Percentiles rank a stretch among this genome's conserved stretches.
Evolutionary conservation across 2,113 vertebrate species (phyloP).

Genomic region (Myodes glareolus): DNA sequence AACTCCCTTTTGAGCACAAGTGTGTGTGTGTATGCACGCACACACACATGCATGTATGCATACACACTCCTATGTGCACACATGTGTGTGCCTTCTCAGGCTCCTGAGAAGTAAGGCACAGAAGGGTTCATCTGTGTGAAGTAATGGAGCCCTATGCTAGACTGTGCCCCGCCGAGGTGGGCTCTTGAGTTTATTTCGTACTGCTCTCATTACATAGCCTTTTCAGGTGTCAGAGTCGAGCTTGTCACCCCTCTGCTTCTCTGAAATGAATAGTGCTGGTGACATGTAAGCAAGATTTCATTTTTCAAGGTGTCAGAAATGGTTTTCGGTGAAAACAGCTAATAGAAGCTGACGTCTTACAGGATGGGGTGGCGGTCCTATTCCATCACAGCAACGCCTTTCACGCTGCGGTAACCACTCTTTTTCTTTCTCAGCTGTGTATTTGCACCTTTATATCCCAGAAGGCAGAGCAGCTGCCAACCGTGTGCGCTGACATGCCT

Average conservation of each 20-base stretch:
- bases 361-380: conserved; percentile 29
- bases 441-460: not conserved
- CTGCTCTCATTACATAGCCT: not conserved
- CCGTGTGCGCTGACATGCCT: not conserved
- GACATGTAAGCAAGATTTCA: conserved; percentile 2
- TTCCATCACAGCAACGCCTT: conserved; percentile 1
- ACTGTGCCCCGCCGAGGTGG: not conserved
- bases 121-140: not conserved
- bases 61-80: not conserved
- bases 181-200: not conserved
- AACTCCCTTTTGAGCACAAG: too few relatives aligned
- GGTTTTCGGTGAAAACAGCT: conserved; percentile 51
- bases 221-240: not conserved
- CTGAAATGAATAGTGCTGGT: conserved; percentile 3
- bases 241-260: not conserved
- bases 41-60: too few relatives aligned
- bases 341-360: conserved; percentile 67
- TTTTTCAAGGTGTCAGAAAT: conserved; percentile 65
- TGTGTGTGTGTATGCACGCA: too few relatives aligned
- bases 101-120: not conserved
- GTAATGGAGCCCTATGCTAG: rapidly evolving
- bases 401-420: not conserved
- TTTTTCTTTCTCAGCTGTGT: not conserved
- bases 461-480: not conserved
- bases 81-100: not conserved